A percentile compares a stretch with the other conserved stretches of the same genome.
Evolutionary conservation across 2,797 vertebrate species (phyloP).

Genomic region (Muraenolepis orangiensis): DNA sequence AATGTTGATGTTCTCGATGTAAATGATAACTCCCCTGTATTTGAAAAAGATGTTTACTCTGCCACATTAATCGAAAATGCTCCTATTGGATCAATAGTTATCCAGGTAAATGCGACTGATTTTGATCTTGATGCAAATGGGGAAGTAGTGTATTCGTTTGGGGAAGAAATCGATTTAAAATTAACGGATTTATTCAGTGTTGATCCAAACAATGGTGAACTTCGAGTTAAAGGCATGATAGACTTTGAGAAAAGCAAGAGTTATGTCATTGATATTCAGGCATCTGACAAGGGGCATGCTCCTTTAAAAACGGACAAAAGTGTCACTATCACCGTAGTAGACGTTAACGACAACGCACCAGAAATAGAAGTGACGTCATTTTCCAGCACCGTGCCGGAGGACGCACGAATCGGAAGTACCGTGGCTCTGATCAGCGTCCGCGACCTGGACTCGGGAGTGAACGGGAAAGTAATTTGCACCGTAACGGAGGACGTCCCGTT

Average conservation of each 20-base stretch:
- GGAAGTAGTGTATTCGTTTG: conserved; percentile 61
- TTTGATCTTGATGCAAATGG: conserved; percentile 53
- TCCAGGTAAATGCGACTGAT: conserved; percentile 56
- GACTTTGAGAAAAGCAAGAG: conserved; percentile 57
- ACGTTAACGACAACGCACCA: conserved; percentile 66
- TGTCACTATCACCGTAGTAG: conserved; percentile 53
- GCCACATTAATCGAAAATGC: conserved; percentile 47
- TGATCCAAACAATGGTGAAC: conserved; percentile 46
- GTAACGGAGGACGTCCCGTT: conserved; percentile 55
- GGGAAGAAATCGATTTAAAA: conserved; percentile 49
- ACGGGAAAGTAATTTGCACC: conserved; percentile 59
- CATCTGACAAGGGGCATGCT: conserved; percentile 56
- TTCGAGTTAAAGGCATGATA: conserved; percentile 46
- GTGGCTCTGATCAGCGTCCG: conserved; percentile 63
- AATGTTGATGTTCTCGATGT: conserved; percentile 61
- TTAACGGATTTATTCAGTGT: conserved; percentile 54
- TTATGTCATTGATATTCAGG: conserved; percentile 56
- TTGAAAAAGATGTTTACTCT: conserved; percentile 42
- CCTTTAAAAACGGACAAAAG: conserved; percentile 50
- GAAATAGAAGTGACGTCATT: conserved; percentile 77
- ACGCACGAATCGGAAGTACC: conserved; percentile 61
- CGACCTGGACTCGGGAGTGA: conserved; percentile 66
- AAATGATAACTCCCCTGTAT: conserved; percentile 65
- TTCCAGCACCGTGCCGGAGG: conserved; percentile 65
- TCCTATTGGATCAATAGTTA: conserved; percentile 1